Conservation (phyloP, 2,113 vertebrate genomes). For the Tangachromis dhanisi region DNA sequence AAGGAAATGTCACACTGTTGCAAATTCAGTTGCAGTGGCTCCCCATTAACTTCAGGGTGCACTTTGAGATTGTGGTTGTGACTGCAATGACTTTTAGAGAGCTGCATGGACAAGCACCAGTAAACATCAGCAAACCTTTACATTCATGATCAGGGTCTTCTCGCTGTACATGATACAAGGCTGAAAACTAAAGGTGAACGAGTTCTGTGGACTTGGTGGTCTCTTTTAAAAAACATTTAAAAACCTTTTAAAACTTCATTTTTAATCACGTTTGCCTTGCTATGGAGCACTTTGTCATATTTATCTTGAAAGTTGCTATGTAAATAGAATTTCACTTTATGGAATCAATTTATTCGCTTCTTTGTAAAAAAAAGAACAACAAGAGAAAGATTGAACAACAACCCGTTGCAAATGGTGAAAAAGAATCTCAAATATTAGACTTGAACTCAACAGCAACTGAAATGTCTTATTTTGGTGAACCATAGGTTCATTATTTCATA, state of each 20-base stretch:
- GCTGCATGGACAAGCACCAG: background rate
- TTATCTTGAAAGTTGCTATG: background rate
- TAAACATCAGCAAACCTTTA: background rate
- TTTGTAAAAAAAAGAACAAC: background rate
- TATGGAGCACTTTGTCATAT: background rate
- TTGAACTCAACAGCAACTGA: background rate
- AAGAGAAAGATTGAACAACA: background rate
- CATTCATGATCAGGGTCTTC: background rate
- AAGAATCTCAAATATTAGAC: background rate
- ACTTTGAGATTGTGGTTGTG: background rate
- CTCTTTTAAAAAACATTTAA: background rate
- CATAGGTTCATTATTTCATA: background rate
- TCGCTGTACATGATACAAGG: background rate
- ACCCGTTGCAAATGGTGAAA: background rate
- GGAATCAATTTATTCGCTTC: accelerated
- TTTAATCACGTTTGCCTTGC: background rate
- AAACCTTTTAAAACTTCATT: background rate
- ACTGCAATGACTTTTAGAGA: background rate
- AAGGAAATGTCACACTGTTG: background rate
- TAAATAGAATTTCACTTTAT: background rate
- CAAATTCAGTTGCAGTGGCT: background rate
- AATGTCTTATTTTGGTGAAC: background rate
- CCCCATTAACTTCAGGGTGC: background rate
- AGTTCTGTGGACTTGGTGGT: background rate
- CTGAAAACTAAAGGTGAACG: background rate